Percentiles rank a stretch among this genome's conserved stretches.
phyloP scores from a whole-genome alignment of 2,888 invertebrate species.

The Polydrusus tereticollis region DNA sequence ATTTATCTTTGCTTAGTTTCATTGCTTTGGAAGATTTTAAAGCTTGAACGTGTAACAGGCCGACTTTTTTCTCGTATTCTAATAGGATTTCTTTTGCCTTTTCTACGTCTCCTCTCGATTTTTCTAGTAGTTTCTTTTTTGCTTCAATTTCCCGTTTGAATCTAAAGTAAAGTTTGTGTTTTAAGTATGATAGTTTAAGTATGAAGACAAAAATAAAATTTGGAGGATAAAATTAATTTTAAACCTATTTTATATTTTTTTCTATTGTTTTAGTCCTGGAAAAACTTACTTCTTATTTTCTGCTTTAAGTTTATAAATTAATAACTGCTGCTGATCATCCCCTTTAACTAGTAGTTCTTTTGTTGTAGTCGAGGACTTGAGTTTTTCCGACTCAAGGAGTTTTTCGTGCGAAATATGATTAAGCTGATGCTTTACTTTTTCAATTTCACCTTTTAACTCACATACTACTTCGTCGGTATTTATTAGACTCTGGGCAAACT shows the following conservation, averaged over 20 bases:
- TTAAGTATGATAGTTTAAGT: no score
- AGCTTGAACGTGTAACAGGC: constrained; percentile 54
- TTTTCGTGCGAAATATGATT: constrained; percentile 42
- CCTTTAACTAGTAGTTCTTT: neutral
- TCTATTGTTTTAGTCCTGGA: no score
- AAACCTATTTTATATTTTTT: no score
- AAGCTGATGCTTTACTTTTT: constrained; percentile 52
- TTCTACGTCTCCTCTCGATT: constrained; percentile 50
- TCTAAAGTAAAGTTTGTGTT: no score
- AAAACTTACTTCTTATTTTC: constrained; percentile 49
- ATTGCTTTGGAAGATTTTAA: constrained; percentile 55
- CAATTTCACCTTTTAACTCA: constrained; percentile 53
- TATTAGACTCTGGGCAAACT: constrained; percentile 40
- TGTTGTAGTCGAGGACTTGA: neutral
- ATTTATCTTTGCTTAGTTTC: constrained; percentile 55
- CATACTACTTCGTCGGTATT: constrained; percentile 48
- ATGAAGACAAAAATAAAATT: no score
- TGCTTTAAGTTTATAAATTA: constrained; percentile 40
- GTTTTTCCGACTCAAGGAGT: neutral
- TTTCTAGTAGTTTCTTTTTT: constrained; percentile 48
- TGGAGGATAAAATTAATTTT: no score
- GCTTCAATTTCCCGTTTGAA: constrained; percentile 50
- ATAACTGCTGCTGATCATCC: constrained; percentile 24
- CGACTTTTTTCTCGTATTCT: constrained; percentile 55
- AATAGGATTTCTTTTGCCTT: constrained; percentile 53